phyloP scores from a whole-genome alignment of 2,888 invertebrate species.

The Rhagonycha fulva region DNA sequence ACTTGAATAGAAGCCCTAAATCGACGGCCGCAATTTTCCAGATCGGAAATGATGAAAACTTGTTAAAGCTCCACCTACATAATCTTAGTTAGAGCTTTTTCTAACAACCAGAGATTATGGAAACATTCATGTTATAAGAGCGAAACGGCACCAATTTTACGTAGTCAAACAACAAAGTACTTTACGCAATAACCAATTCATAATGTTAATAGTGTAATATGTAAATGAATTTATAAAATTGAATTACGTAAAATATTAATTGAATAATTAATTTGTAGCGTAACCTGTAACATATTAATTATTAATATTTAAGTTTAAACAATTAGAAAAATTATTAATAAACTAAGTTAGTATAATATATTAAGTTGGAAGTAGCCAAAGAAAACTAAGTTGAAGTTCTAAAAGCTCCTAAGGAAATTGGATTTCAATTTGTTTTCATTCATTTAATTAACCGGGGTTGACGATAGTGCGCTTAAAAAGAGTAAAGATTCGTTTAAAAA shows the following conservation, averaged over 20 bases:
- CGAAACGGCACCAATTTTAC: constrained; percentile 6
- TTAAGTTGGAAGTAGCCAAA: constrained; percentile 2
- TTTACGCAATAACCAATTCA: not conserved
- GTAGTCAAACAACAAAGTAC: not conserved
- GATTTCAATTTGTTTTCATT: constrained; percentile 17
- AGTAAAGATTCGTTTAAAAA: not conserved
- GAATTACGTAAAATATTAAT: not conserved
- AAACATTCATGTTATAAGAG: constrained; percentile 24
- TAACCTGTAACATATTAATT: not conserved
- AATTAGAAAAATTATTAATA: not conserved
- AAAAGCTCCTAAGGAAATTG: constrained; percentile 15
- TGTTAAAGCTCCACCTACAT: constrained; percentile 23
- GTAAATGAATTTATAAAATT: not conserved
- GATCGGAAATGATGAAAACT: constrained; percentile 27
- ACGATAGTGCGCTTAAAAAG: constrained; percentile 1
- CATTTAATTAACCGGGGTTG: constrained; percentile 13
- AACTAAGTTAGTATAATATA: constrained; percentile 1
- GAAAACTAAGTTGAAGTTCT: constrained; percentile 4
- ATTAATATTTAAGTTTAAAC: not conserved
- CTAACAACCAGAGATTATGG: constrained; percentile 22
- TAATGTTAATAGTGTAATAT: not conserved
- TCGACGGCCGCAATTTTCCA: constrained; percentile 21
- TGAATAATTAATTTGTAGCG: not conserved
- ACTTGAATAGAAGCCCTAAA: constrained; percentile 26
- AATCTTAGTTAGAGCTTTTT: constrained; percentile 24